Conservation (phyloP, 2,797 vertebrate species). For the Labroides dimidiatus region DNA sequence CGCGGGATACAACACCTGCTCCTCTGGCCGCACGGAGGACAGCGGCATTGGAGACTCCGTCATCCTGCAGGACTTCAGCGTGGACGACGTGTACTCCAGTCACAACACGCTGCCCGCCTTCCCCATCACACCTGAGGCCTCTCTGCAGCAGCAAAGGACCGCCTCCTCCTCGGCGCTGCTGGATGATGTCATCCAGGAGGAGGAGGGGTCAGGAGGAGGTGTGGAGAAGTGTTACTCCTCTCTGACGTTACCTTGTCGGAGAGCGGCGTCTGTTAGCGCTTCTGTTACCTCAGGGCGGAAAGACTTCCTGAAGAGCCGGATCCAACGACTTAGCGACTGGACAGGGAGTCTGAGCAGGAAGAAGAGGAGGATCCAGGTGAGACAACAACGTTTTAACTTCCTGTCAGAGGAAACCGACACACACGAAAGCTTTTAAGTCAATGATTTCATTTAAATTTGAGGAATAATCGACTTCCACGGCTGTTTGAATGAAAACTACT, state of each 20-base stretch:
- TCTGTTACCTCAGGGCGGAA: slow-evolving; percentile 80
- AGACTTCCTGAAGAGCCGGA: slow-evolving; percentile 91
- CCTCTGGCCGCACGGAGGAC: slow-evolving; percentile 72
- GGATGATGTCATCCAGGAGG: slow-evolving; percentile 73
- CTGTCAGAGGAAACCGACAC: neutral
- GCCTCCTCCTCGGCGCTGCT: slow-evolving; percentile 79
- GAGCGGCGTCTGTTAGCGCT: slow-evolving; percentile 65
- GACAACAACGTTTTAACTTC: slow-evolving; percentile 5
- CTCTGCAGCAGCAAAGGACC: slow-evolving; percentile 63
- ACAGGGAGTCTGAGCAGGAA: slow-evolving; percentile 95
- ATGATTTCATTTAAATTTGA: too few relatives aligned
- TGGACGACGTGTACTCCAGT: slow-evolving; percentile 80
- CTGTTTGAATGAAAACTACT: too few relatives aligned
- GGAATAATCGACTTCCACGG: too few relatives aligned
- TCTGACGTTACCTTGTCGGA: slow-evolving; percentile 87
- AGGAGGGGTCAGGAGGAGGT: slow-evolving; percentile 74
- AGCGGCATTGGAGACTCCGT: slow-evolving; percentile 76
- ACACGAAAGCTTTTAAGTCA: too few relatives aligned
- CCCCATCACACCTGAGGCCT: slow-evolving; percentile 64
- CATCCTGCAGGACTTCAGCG: slow-evolving; percentile 79
- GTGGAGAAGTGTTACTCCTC: slow-evolving; percentile 80
- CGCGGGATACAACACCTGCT: slow-evolving; percentile 59
- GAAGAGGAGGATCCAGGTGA: slow-evolving; percentile 93
- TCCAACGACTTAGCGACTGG: slow-evolving; percentile 94
- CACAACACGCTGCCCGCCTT: slow-evolving; percentile 76